These are phyloP conservation scores for Neodiprion lecontei DNA, from an alignment of 1,140 invertebrate genomes.

Conservation along the genomic window DNA sequence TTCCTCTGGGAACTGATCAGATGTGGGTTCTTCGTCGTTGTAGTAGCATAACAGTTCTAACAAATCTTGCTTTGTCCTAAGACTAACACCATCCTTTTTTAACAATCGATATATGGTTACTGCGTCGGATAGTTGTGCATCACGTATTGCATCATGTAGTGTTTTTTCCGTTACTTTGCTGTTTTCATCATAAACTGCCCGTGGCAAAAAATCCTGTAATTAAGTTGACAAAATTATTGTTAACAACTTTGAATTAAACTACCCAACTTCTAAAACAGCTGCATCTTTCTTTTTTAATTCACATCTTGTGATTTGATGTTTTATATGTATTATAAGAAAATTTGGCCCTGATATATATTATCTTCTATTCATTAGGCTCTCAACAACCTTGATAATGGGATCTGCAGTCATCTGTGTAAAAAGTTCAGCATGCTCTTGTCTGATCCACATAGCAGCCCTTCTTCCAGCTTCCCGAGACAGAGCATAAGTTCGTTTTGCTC, in stretches of 20 bases:
- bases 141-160: conserved; percentile 70
- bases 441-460: conserved; percentile 86
- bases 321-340: background rate
- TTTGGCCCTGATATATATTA: too few species aligned
- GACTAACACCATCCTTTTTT: conserved; percentile 65
- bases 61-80: conserved; percentile 74
- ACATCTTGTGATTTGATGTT: background rate
- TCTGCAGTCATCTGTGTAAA: conserved; percentile 78
- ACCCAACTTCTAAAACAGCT: conserved; percentile 9
- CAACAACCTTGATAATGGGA: conserved; percentile 60
- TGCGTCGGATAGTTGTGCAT: conserved; percentile 72
- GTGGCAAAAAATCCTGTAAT: conserved; percentile 76
- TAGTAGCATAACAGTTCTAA: conserved; percentile 85
- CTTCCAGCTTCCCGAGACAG: conserved; percentile 85
- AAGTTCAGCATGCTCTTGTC: conserved; percentile 76
- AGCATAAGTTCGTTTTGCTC: conserved; percentile 75
- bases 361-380: background rate
- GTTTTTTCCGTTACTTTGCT: conserved; percentile 71
- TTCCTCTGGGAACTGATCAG: conserved; percentile 78
- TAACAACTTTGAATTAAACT: conserved; percentile 12
- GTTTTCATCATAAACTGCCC: conserved; percentile 72
- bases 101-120: conserved; percentile 77
- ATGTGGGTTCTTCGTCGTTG: conserved; percentile 72
- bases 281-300: conserved; percentile 9
- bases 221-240: conserved; percentile 19